These are phyloP conservation scores for Tetrax tetrax DNA, from an alignment of 2,113 vertebrate species.

Conservation along the genomic window DNA sequence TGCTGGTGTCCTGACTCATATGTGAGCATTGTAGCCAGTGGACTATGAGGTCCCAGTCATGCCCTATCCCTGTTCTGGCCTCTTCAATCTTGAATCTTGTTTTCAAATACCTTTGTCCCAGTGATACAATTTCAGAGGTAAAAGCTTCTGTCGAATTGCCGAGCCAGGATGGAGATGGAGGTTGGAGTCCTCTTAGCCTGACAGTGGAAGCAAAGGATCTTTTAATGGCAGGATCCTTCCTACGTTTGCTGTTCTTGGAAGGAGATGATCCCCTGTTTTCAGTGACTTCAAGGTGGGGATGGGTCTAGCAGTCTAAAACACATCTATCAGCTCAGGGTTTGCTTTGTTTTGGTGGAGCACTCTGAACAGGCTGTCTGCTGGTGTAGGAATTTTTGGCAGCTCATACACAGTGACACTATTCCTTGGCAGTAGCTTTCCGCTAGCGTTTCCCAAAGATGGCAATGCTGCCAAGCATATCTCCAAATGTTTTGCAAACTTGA, in stretches of 20 bases:
- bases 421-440: not conserved
- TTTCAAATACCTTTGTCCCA: not conserved
- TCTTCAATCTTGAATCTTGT: not conserved
- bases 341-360: not conserved
- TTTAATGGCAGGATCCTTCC: not conserved
- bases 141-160: not conserved
- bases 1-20: not conserved
- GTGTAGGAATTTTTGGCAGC: slow-evolving; percentile 13
- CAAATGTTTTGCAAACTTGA: not conserved
- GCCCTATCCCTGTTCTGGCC: not conserved
- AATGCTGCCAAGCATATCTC: not conserved
- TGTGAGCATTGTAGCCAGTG: not conserved
- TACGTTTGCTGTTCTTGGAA: not conserved
- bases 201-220: not conserved
- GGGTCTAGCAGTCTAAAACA: not conserved
- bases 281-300: not conserved
- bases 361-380: not conserved
- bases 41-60: not conserved
- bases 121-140: not conserved
- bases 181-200: not conserved
- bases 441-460: slow-evolving; percentile 54
- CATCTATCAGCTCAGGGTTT: not conserved
- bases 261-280: not conserved
- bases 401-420: not conserved
- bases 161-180: not conserved